Conservation (phyloP, 1,140 invertebrate genomes). For the Drosophila equinoxialis region DNA sequence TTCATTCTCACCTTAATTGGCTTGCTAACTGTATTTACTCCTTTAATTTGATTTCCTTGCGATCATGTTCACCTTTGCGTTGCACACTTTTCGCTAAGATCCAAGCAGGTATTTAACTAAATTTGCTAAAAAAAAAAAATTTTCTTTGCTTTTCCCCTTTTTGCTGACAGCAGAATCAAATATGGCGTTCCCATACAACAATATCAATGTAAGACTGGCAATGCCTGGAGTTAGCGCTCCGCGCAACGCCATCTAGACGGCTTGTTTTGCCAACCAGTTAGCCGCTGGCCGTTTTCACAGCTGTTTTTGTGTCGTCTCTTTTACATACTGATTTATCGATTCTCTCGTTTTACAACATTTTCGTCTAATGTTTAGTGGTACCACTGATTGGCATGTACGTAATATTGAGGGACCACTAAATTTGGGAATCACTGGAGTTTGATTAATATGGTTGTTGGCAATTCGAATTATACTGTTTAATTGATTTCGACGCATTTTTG, state of each 20-base stretch:
- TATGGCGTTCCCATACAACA: slow-evolving; percentile 64
- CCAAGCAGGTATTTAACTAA: slow-evolving; percentile 21
- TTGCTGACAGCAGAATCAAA: slow-evolving; percentile 64
- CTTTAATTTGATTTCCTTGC: background rate
- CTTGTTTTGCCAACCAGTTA: background rate
- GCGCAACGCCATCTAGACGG: slow-evolving; percentile 49
- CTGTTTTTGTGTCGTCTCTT: slow-evolving; percentile 59
- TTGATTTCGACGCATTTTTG: slow-evolving; percentile 20
- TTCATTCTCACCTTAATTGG: slow-evolving; percentile 24
- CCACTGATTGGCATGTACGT: slow-evolving; percentile 70
- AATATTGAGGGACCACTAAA: slow-evolving; percentile 65
- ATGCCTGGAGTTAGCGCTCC: slow-evolving; percentile 32
- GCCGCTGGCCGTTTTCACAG: slow-evolving; percentile 47
- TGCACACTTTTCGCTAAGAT: slow-evolving; percentile 30
- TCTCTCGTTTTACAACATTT: slow-evolving; percentile 56
- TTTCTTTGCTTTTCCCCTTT: slow-evolving; percentile 58
- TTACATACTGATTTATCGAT: slow-evolving; percentile 68
- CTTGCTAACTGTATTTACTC: background rate
- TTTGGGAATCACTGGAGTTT: slow-evolving; percentile 65
- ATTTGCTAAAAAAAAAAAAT: background rate
- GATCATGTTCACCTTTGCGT: slow-evolving; percentile 1
- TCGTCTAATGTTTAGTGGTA: slow-evolving; percentile 73
- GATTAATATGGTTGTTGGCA: slow-evolving; percentile 45
- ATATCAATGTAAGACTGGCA: slow-evolving; percentile 48
- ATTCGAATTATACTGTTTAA: slow-evolving; percentile 8